Evolutionary conservation across 2,113 vertebrate genomes (phyloP).

Genomic region (Actenoides lindsayi): DNA sequence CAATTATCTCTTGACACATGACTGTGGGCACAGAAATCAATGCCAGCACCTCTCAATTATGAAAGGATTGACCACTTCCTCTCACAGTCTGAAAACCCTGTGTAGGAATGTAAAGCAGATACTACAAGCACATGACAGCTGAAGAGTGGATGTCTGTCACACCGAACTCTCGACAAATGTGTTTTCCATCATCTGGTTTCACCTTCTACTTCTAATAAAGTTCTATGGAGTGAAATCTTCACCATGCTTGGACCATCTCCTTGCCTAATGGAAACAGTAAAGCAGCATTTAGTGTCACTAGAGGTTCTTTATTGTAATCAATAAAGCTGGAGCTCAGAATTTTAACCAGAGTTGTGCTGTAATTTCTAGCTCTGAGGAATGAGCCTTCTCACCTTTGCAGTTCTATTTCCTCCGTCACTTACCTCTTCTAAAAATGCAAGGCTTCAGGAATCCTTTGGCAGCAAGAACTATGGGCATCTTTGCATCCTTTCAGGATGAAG

Average conservation of each 20-base stretch:
- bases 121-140: background rate
- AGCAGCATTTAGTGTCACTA: background rate
- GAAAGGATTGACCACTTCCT: background rate
- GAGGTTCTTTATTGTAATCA: background rate
- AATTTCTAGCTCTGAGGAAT: background rate
- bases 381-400: background rate
- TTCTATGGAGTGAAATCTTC: background rate
- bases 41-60: background rate
- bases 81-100: background rate
- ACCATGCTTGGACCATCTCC: background rate
- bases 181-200: background rate
- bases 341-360: background rate
- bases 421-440: background rate
- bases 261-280: background rate
- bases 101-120: background rate
- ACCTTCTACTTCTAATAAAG: background rate
- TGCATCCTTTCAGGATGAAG: background rate
- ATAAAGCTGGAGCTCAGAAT: background rate
- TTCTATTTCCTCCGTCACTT: background rate
- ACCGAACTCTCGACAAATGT: background rate
- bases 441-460: background rate
- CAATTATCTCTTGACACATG: slow-evolving; percentile 14
- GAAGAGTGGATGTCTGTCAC: background rate
- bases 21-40: background rate
- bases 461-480: background rate